Base-by-base conservation (phyloP, 2,113 vertebrate genomes). In the Eurystomus gularis region DNA sequence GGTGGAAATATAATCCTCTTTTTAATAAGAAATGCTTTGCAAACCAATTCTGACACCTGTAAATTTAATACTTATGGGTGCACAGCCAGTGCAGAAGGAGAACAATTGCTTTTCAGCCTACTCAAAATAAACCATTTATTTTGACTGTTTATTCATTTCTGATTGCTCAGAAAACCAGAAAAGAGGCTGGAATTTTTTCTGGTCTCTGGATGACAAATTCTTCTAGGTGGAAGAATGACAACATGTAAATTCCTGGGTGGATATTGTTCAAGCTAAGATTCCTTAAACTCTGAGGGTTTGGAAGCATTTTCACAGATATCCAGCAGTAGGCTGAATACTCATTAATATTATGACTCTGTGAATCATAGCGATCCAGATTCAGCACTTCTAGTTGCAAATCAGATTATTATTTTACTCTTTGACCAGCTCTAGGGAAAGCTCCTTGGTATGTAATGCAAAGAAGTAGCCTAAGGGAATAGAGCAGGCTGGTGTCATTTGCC, bases 381-480 rank as follows among this genome's bases (percentile, higher is more conserved):
- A 82, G 57, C 72, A 76, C 13, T 88, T 88, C 35, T 48, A 42
- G 44, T 51, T 94, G 73, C 21, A 95, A 80, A 91, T 88, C 73
- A 81, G 61, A 31, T 92, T 83, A 73, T 94, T 86, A 75, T 79
- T 49, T 93, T 78, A n/a, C 49, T 86, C 80, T 93, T 92, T 92
- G 86, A 84, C 60, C 60, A 84, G 44, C 33, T 92, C 72, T 81
- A 81, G 82, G 86, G 65, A 89, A 77, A 86, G 17, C 48, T 89
- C n/a, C 65, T 87, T 58, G 54, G 21, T 23, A 12, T 42, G 49
- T 64, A 72, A 91, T 54, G 39, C 60, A 82, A 85, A 82, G 72
- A 94, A 65, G 21, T 37, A 91, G 77, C 83, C 80, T 91, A 42
- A 84, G 86, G 70, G 83, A 87, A 55, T 7, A 68, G 70, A 85